Base-by-base conservation (phyloP, 2,888 invertebrate species). In the Eumerus sabulonum region DNA sequence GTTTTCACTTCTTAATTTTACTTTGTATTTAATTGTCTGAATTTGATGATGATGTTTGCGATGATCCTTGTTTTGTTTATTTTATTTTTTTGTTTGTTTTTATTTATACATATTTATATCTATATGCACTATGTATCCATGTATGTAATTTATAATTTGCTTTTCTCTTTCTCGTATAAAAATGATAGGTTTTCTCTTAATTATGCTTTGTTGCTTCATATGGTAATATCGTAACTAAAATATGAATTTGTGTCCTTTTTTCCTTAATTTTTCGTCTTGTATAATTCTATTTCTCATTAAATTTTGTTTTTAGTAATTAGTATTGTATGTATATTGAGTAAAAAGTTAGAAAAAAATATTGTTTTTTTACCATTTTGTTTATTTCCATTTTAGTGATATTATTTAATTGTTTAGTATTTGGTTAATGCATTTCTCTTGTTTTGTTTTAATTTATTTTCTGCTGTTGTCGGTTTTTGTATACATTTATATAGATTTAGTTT, bases 331-430 rank as follows among this genome's bases (percentile, higher is more conserved):
- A 76, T 81, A 81, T 76, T 76, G 76, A 81, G 81, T 81, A 81
- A 81, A 81, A 81, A 81, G 81, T 76, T 81, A 81, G 81, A 81
- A 81, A 81, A 81, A 81, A 81, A 81, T 81, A 81, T 76, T 27
- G 27, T 27, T 2, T 27, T 60, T 76, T 74, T 81, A 66, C 76
- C 71, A 57, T 38, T 66, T 76, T 71, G 68, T 54, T 76, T 71
- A 76, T 68, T 79, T 79, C 74, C 74, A 79, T 81, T 76, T 76
- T 81, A 76, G 71, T 81, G 81, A 81, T 81, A 81, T 81, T 81
- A 81, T 76, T n/a, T 62, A 68, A 63, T 81, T 76, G 59, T 81
- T 74, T 81, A 74, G 81, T 81, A 73, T 81, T 76, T 79, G 79
- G 79, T 73, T 79, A 79, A 79, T 79, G 77, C 73, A 48, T 57